These are phyloP conservation scores for Drosophila tripunctata DNA, from an alignment of 2,888 invertebrate species.

Conservation along the genomic window DNA sequence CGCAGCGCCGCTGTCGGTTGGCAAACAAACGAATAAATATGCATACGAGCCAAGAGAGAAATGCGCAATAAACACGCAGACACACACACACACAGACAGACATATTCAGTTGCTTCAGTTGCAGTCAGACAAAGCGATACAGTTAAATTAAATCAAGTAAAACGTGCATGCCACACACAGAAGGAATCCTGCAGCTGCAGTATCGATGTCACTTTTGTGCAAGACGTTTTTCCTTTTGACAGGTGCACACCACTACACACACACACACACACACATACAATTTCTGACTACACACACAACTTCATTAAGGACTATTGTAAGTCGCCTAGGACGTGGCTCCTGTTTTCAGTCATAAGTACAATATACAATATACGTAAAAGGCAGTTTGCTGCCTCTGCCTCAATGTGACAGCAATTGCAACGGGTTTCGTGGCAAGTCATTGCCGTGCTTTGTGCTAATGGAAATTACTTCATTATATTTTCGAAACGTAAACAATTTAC, in stretches of 20 bases:
- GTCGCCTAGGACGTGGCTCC: conserved; percentile 27
- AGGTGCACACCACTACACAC: conserved; percentile 29
- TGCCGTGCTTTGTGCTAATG: conserved; percentile 71
- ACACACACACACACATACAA: not conserved
- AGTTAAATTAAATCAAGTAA: conserved; percentile 77
- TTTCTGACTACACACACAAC: conserved; percentile 45
- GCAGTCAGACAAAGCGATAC: conserved; percentile 50
- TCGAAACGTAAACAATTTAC: conserved; percentile 76
- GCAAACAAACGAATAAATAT: conserved; percentile 78
- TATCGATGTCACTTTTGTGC: conserved; percentile 69
- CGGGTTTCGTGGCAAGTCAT: conserved; percentile 60
- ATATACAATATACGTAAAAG: too few relatives aligned
- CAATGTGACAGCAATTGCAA: conserved; percentile 19
- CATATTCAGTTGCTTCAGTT: conserved; percentile 2
- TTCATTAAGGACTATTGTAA: conserved; percentile 72
- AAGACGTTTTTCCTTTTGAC: conserved; percentile 66
- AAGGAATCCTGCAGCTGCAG: conserved; percentile 36
- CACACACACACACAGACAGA: conserved; percentile 14
- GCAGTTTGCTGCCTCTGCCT: not conserved
- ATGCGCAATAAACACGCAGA: conserved; percentile 74
- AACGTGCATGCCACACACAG: conserved; percentile 66
- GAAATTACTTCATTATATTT: conserved; percentile 78
- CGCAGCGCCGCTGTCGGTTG: conserved; percentile 62
- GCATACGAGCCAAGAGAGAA: conserved; percentile 63
- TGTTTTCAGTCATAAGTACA: conserved; percentile 8